Evolutionary conservation across 2,888 invertebrate genomes (phyloP).

Genomic region (Allolobophora icterica): DNA sequence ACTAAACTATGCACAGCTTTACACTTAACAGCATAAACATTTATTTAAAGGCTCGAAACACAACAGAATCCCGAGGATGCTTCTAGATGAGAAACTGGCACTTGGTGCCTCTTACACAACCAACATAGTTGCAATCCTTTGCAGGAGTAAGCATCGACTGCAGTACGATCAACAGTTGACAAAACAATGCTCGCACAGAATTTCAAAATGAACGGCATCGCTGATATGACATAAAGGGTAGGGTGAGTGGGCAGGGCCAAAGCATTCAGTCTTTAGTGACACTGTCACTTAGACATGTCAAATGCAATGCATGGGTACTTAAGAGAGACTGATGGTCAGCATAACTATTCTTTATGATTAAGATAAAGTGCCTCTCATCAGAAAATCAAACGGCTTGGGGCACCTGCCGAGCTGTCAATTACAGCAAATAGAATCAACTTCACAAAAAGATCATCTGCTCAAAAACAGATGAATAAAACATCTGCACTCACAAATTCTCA

Average conservation of each 20-base stretch:
- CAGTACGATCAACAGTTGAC: neutral
- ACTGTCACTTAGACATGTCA: neutral
- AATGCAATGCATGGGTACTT: neutral
- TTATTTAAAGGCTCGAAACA: neutral
- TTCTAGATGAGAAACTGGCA: neutral
- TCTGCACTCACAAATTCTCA: no score
- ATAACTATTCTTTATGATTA: conserved; percentile 1
- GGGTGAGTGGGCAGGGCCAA: neutral
- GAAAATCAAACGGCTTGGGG: neutral
- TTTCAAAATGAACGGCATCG: neutral
- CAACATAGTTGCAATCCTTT: neutral
- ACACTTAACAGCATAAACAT: neutral
- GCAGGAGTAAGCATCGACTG: neutral
- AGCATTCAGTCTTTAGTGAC: neutral
- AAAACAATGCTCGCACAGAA: neutral
- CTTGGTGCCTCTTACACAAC: neutral
- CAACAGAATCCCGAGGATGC: neutral
- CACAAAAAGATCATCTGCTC: no score
- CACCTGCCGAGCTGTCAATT: no score
- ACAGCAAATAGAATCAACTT: no score
- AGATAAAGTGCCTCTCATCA: conserved; percentile 14
- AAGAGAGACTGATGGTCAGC: neutral
- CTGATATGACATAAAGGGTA: neutral
- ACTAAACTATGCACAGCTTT: neutral
- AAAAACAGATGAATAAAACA: no score